Percentiles rank a stretch among this genome's conserved stretches.
phyloP scores from a whole-genome alignment of 2,797 vertebrate genomes.

The Epinephelus awoara region DNA sequence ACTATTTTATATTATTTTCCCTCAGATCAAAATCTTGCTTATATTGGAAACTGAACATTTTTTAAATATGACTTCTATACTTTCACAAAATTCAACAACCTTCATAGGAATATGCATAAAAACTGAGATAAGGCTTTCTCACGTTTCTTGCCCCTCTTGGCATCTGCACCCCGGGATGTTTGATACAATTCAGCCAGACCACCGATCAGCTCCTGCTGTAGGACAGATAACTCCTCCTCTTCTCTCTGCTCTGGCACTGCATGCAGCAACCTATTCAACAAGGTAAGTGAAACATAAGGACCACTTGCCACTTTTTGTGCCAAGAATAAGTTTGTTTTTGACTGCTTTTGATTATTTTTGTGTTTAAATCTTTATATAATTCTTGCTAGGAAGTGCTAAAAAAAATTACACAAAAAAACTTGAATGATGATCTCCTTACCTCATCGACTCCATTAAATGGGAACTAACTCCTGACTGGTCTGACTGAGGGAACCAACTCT shows the following conservation, averaged over 20 bases:
- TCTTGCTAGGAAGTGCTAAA: neutral
- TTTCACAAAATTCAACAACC: neutral
- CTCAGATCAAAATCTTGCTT: neutral
- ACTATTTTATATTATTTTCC: too few relatives aligned
- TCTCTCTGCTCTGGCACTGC: slow-evolving; percentile 75
- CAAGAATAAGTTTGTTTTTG: neutral
- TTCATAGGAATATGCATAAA: neutral
- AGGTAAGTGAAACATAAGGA: neutral
- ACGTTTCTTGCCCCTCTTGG: slow-evolving; percentile 87
- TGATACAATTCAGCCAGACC: slow-evolving; percentile 91
- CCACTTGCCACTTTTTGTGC: neutral
- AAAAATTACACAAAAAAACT: neutral
- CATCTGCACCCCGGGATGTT: slow-evolving; percentile 73
- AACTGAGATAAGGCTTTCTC: slow-evolving; percentile 41
- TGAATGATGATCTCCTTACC: slow-evolving; percentile 78
- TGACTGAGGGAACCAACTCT: slow-evolving; percentile 92
- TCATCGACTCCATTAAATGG: slow-evolving; percentile 94
- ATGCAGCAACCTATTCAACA: slow-evolving; percentile 86
- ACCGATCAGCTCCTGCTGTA: slow-evolving; percentile 86
- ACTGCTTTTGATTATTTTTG: neutral
- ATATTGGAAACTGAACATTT: neutral
- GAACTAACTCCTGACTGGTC: slow-evolving; percentile 91
- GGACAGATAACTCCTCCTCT: slow-evolving; percentile 72
- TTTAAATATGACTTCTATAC: neutral
- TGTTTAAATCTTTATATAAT: neutral